Conservation (phyloP, 2,888 invertebrate genomes). For the Diabrotica balteata region DNA sequence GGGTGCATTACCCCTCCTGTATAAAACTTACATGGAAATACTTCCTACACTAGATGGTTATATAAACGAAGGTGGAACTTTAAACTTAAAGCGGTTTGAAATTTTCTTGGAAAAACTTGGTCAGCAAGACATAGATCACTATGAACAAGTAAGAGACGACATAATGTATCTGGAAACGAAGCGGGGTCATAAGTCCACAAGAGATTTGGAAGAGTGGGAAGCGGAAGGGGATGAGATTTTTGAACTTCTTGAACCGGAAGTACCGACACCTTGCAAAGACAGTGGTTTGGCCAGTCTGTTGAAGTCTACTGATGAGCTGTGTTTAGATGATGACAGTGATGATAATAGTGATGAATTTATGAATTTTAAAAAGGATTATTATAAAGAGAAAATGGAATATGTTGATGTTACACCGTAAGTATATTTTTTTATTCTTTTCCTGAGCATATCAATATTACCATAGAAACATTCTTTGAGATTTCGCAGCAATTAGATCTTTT, state of each 20-base stretch:
- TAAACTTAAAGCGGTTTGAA: slow-evolving; percentile 86
- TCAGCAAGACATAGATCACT: slow-evolving; percentile 76
- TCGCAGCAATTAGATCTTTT: no score
- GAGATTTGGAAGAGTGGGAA: slow-evolving; percentile 53
- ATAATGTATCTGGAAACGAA: slow-evolving; percentile 84
- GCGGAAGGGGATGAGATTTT: slow-evolving; percentile 62
- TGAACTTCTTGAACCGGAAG: slow-evolving; percentile 52
- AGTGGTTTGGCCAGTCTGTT: slow-evolving; percentile 69
- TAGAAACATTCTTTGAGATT: no score
- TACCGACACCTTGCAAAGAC: slow-evolving; percentile 58
- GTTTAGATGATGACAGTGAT: slow-evolving; percentile 40
- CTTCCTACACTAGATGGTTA: slow-evolving; percentile 91
- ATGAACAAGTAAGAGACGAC: slow-evolving; percentile 80
- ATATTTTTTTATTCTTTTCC: background rate
- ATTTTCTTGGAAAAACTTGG: slow-evolving; percentile 80
- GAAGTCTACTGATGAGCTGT: slow-evolving; percentile 65
- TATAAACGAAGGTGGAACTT: slow-evolving; percentile 86
- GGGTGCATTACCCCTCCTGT: slow-evolving; percentile 87
- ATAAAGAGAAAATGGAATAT: slow-evolving; percentile 87
- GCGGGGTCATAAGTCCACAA: slow-evolving; percentile 64
- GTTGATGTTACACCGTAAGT: slow-evolving; percentile 78
- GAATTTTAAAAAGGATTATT: slow-evolving; percentile 92
- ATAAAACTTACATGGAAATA: slow-evolving; percentile 85
- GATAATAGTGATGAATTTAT: slow-evolving; percentile 64
- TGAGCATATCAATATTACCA: no score